Evolutionary conservation across 1,140 invertebrate genomes (phyloP).

Genomic region (Drosophila virilis): DNA sequence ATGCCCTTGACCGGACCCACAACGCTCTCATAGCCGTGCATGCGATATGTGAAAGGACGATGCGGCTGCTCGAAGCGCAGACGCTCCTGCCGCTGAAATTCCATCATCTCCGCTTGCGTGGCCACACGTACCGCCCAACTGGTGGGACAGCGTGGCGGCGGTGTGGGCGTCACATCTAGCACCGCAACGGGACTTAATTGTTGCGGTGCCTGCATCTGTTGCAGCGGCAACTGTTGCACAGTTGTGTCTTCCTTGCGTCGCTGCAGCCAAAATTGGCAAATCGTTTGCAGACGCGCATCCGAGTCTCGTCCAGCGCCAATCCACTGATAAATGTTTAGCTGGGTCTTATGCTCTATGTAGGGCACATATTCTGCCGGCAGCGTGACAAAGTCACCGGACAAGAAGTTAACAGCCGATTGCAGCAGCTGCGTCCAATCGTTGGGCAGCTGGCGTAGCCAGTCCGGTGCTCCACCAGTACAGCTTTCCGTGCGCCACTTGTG

Average conservation of each 20-base stretch:
- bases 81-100: conserved; percentile 90
- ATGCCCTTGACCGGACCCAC: conserved; percentile 96
- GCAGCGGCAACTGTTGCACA: conserved; percentile 1
- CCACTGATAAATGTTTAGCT: conserved; percentile 93
- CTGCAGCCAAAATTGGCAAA: conserved; percentile 92
- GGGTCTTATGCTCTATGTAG: conserved; percentile 94
- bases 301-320: conserved; percentile 97
- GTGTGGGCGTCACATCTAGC: conserved; percentile 83
- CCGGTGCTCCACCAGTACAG: conserved; percentile 85
- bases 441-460: conserved; percentile 89
- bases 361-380: conserved; percentile 96
- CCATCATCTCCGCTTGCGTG: conserved; percentile 90
- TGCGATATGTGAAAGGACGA: conserved; percentile 92
- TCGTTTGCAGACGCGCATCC: conserved; percentile 90
- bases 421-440: conserved; percentile 92
- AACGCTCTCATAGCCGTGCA: conserved; percentile 94
- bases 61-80: conserved; percentile 92
- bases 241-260: conserved; percentile 84
- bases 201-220: conserved; percentile 4
- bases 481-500: conserved; percentile 91
- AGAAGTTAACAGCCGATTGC: conserved; percentile 92
- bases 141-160: conserved; percentile 88
- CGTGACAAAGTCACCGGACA: conserved; percentile 93
- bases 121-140: conserved; percentile 93
- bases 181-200: conserved; percentile 7